Base-by-base conservation (phyloP, 2,113 vertebrate species). In the Ascaphus truei region DNA sequence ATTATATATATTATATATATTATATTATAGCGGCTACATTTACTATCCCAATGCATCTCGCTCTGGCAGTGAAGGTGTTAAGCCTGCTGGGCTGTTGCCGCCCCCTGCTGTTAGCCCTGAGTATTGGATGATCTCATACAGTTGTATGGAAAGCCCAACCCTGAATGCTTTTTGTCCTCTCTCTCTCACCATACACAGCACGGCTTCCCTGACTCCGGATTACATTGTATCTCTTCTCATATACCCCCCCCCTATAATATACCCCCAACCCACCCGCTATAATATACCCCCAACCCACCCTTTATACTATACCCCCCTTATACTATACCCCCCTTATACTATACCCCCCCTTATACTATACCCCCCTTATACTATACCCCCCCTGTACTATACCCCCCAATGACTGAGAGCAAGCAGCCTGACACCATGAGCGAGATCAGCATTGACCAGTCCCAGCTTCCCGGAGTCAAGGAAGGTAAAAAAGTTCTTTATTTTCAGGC, bases 381-480 rank as follows among this genome's bases (percentile, higher is more conserved):
- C n/a, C n/a, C n/a, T n/a, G n/a, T n/a, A n/a, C n/a, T 11, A 7
- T 9, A 41, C 23, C 3, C 18, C 50, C 1, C 11, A 3, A 25
- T 12, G 13, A 3, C 52, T 6, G 59, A 15, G 51, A n/a, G 67
- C 43, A 2, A 33, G 25, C 34, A 30, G 3, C 41, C 31, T 15
- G 13, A 41, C n/a, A 2, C 34, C 79, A 90, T 90, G 88, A 86
- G 84, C 16, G 86, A 86, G 16, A 75, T 90, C 73, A 66, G 80
- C 72, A 89, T 90, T 73, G 88, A 90, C 71, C 84, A 85, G 61
- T 89, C 88, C 73, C 89, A 90, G 79, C 81, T 90, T 62, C 83
- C 85, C 0, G 75, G 86, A 31, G 88, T 89, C 47, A 90, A 86
- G 30, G 88, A 90, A 87, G 85, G 88, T 90, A 71, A 57, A 50